phyloP scores from a whole-genome alignment of 1,140 invertebrate genomes.

The Camponotus vicinus region DNA sequence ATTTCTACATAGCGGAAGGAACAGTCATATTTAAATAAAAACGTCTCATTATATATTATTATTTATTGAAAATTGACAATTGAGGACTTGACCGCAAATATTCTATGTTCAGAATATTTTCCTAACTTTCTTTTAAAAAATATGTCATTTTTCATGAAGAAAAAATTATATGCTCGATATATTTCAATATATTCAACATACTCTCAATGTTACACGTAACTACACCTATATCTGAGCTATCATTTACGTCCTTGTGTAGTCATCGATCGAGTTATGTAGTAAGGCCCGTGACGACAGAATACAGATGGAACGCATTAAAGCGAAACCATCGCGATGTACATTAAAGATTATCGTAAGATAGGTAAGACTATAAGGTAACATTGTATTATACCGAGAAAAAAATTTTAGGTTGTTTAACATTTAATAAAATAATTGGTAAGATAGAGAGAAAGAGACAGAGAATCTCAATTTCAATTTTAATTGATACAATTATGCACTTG shows the following conservation, averaged over 20 bases:
- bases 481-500: not conserved
- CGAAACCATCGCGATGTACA: conserved; percentile 33
- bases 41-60: not conserved
- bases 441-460: no score
- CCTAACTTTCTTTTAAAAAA: not conserved
- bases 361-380: not conserved
- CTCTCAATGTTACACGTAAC: conserved; percentile 21
- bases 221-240: conserved; percentile 29
- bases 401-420: not conserved
- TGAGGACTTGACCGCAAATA: not conserved
- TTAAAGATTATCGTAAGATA: conserved; percentile 37
- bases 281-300: conserved; percentile 58
- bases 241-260: conserved; percentile 54
- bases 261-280: conserved; percentile 56
- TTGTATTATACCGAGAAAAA: not conserved
- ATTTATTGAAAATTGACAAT: not conserved
- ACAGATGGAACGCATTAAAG: conserved; percentile 58
- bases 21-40: not conserved
- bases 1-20: not conserved
- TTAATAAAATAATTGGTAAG: not conserved
- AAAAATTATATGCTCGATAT: conserved; percentile 11
- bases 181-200: not conserved
- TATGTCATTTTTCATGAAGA: not conserved
- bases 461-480: not conserved
- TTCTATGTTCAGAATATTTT: not conserved